A percentile compares a stretch with the other conserved stretches of the same genome.
phyloP scores from a whole-genome alignment of 2,113 vertebrate species.

The Synodontis membranacea region DNA sequence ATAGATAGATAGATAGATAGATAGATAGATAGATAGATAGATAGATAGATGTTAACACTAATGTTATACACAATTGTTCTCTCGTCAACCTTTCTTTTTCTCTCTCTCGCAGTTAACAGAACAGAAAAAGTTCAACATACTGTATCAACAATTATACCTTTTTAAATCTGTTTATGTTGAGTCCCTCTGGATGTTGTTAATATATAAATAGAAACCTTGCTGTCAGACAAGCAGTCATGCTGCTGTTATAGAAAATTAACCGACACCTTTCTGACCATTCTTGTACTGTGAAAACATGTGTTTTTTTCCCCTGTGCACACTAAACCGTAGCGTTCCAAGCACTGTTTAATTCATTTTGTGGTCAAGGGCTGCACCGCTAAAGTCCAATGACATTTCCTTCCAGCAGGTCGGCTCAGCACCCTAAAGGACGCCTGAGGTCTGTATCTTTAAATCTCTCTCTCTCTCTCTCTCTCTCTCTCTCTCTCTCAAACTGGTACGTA shows the following conservation, averaged over 20 bases:
- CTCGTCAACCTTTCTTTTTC: neutral
- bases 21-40: slow-evolving; percentile 5
- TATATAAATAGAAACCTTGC: neutral
- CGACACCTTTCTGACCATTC: neutral
- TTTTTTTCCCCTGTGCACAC: neutral
- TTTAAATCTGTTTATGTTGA: neutral
- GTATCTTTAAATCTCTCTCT: slow-evolving; percentile 39
- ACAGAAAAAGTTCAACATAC: too few species aligned
- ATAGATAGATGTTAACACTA: neutral
- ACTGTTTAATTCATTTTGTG: neutral
- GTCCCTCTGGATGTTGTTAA: neutral
- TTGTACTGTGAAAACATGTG: neutral
- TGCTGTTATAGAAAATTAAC: neutral
- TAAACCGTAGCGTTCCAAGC: neutral
- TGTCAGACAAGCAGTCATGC: neutral
- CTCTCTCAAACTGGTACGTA: slow-evolving; percentile 24
- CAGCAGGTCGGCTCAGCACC: neutral
- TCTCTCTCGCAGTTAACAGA: neutral
- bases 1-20: neutral
- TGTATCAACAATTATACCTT: neutral
- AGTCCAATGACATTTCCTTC: neutral
- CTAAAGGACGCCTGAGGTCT: slow-evolving; percentile 27
- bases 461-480: neutral
- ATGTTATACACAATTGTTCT: too few species aligned
- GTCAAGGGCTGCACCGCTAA: neutral